Conservation (phyloP, 2,888 invertebrate genomes). For the Stratiomys singularior region DNA sequence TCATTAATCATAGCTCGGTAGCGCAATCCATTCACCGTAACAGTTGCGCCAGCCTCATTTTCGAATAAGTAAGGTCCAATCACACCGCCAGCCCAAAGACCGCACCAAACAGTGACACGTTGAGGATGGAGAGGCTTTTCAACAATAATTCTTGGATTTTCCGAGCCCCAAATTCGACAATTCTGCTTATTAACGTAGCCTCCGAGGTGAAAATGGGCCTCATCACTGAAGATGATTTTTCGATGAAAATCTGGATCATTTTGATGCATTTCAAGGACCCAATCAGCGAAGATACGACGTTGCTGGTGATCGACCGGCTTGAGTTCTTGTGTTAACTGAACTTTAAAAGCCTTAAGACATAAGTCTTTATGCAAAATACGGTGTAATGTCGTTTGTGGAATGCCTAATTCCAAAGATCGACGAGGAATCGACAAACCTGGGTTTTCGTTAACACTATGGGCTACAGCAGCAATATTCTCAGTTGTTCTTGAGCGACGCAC, state of each 20-base stretch:
- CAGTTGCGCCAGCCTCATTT: conserved; percentile 2
- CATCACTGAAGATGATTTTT: conserved; percentile 14
- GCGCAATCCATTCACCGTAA: conserved; percentile 5
- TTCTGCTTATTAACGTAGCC: conserved; percentile 20
- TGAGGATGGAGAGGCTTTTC: conserved; percentile 10
- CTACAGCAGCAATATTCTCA: too few relatives aligned
- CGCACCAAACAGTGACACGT: conserved; percentile 10
- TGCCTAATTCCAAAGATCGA: too few relatives aligned
- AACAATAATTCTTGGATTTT: background rate
- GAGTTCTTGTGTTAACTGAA: conserved; percentile 51
- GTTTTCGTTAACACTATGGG: too few relatives aligned
- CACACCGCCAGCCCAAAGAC: background rate
- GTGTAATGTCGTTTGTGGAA: too few relatives aligned
- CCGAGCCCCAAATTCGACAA: conserved; percentile 15
- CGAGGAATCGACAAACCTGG: too few relatives aligned
- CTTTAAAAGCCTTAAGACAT: too few relatives aligned
- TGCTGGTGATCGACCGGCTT: conserved; percentile 40
- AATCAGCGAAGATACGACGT: conserved; percentile 26
- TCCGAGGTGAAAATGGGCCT: conserved; percentile 1
- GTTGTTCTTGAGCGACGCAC: too few relatives aligned
- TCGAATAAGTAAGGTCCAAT: background rate
- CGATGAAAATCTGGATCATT: background rate
- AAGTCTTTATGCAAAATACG: too few relatives aligned
- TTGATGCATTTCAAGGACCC: conserved; percentile 11
- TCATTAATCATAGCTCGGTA: too few relatives aligned